Evolutionary conservation across 2,797 vertebrate genomes (phyloP), one percentile per base, ranked within the genome.

Genomic region (Mallotus villosus): DNA sequence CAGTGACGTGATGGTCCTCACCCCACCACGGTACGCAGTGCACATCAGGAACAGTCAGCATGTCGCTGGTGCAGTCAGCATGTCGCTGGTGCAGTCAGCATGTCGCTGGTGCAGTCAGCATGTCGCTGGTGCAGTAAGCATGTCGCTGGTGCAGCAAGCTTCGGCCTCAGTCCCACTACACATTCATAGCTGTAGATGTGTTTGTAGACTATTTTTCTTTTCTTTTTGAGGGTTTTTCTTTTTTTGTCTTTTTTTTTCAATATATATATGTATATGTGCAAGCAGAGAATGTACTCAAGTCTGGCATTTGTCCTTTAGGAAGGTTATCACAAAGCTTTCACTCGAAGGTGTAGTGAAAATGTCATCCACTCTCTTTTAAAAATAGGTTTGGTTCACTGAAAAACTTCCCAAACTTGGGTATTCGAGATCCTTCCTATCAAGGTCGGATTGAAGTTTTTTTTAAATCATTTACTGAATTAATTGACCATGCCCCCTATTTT

Each of bases 161-260:
- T 81, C 74, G 82, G 83, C 87, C 78, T 77, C 82, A 74, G 82
- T 83, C 83, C 41, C 79, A 85, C 81, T 89, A 87, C 91, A 93
- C 92, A 94, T 93, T 93, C 92, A 90, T 85, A 75, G 88, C 90
- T 91, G 90, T 87, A 89, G 84, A 87, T 83, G 79, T 83, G 32
- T 78, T 84, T 79, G 41, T 46, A 46, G 9, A 41, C 37, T 77
- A 19, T 76, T 25, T 73, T 73, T 70, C 78, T 81, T 60, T 71
- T 71, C 64, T 34, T 77, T 74, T 58, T 77, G 57, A 21, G 1
- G 59, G 68, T 55, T 63, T 67, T 78, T 57, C 64, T 53, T 49
- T 79, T 78, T 66, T 77, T n/a, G 65, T 81, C 71, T 71, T 62
- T 78, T 70, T 70, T 67, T 73, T 74, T 78, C 60, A 74, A 62